Evolutionary conservation across 2,797 vertebrate genomes (phyloP), one percentile per base, ranked within the genome.

Genomic region (Nannoperca australis): DNA sequence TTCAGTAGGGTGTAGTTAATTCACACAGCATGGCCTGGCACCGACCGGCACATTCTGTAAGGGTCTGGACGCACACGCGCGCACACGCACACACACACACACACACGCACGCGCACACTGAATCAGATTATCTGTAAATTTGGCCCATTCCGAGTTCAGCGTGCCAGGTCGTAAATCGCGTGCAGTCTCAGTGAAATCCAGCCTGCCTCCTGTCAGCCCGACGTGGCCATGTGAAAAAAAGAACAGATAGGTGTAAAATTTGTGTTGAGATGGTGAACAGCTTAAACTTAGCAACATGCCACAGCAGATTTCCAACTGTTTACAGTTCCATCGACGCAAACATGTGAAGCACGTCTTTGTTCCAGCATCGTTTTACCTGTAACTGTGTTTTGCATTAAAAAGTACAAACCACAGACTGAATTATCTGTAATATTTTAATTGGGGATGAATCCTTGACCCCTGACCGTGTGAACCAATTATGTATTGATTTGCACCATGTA

Each of bases 91-190:
- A 55, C 70, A 76, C 45, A 64, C 54, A 64, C 67, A 80, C 73
- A 55, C 66, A 76, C 45, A 64, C 54, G 61, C 67, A 67, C 66
- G 32, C 53, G 36, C 60, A 40, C 49, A 49, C 65, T 55, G 79
- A 82, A 83, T 88, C 89, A 87, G 85, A 89, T 91, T 82, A 83
- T 89, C 86, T 81, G 85, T 88, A 85, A 86, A 88, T 88, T 64
- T 89, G 85, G 84, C 85, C 58, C 49, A 2, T 56, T 69, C 82
- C 9, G 76, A 81, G 81, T 76, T 80, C 81, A 82, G 73, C 47
- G n/a, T 82, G 89, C 86, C 88, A 89, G 89, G 75, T 86, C 86
- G 78, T 88, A 91, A 92, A 92, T 91, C 63, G 84, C 74, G 74
- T 86, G 87, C 73, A 24, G 81, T 82, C 84, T 85, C 74, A 15